Evolutionary conservation across 2,797 vertebrate genomes (phyloP), one percentile per base, ranked within the genome.

Genomic region (Pitangus sulphuratus): DNA sequence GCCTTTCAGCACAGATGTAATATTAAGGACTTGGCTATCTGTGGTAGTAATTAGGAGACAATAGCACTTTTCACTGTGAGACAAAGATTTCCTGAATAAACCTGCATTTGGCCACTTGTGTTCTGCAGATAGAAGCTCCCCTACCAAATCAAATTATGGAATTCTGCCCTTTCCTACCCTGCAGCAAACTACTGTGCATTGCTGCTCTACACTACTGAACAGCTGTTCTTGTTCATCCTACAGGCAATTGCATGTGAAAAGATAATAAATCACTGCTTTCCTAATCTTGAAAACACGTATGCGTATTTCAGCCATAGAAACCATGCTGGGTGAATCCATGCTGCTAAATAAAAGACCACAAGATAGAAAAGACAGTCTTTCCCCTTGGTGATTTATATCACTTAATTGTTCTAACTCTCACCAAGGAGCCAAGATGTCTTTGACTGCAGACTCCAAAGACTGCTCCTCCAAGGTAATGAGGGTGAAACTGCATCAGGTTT

Each of bases 221-320:
- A 97, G 82, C 87, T 96, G 96, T 91, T 96, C 82, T 78, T 91
- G 84, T 88, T 95, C 92, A 76, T 94, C 91, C 95, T 95, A 89
- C 91, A 93, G 90, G 92, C 95, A 93, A 88, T 89, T 90, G 87
- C 39, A 96, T 91, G 69, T 87, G 92, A 92, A 92, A 87, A 92
- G 90, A 91, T 91, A 96, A 95, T 96, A 96, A 96, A 96, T 96
- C 89, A 94, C 48, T 72, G 39, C 80, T 91, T 83, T 91, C 57
- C 79, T 93, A 85, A 86, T 93, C 82, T 88, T 72, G 54, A 92
- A 90, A 95, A 88, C 65, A 88, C 0, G 4, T 84, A 66, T 57
- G 22, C 1, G 0, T 58, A 37, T 89, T 93, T 95, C 84, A 71
- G 42, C 88, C 57, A 60, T 21, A 54, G 48, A 54, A 91, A 86